phyloP scores from a whole-genome alignment of 2,113 vertebrate species.

The Alligator mississippiensis region DNA sequence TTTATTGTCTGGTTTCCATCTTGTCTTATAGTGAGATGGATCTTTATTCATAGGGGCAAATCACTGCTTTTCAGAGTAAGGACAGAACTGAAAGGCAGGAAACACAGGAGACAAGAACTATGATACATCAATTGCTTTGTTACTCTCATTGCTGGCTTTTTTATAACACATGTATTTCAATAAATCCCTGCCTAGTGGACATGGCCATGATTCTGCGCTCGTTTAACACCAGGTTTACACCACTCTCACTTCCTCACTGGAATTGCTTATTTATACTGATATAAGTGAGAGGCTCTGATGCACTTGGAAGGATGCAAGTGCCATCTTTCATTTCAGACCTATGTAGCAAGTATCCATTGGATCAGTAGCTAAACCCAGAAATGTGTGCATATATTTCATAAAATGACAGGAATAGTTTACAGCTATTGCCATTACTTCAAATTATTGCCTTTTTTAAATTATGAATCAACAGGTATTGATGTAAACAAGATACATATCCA shows the following conservation, averaged over 20 bases:
- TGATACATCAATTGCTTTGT: neutral
- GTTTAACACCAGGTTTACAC: neutral
- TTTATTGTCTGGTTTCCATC: neutral
- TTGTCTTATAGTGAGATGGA: neutral
- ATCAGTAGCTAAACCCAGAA: neutral
- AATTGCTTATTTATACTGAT: too few relatives aligned
- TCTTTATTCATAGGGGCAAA: neutral
- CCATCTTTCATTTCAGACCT: neutral
- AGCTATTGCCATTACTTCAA: neutral
- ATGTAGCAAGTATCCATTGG: neutral
- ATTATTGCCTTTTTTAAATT: conserved; percentile 16
- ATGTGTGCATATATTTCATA: neutral
- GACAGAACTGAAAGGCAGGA: neutral
- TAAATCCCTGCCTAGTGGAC: neutral
- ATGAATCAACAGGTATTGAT: conserved; percentile 22
- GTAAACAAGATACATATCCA: conserved; percentile 20
- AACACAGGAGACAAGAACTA: neutral
- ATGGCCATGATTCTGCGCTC: neutral
- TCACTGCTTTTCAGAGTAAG: neutral
- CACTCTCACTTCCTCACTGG: too few relatives aligned
- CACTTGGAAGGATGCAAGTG: neutral
- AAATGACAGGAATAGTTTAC: conserved; percentile 5
- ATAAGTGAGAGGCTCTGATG: neutral
- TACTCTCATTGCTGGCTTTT: neutral
- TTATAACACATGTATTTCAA: neutral